These are phyloP conservation scores for Labrus mixtus DNA, from an alignment of 2,113 vertebrate genomes.

Conservation along the genomic window DNA sequence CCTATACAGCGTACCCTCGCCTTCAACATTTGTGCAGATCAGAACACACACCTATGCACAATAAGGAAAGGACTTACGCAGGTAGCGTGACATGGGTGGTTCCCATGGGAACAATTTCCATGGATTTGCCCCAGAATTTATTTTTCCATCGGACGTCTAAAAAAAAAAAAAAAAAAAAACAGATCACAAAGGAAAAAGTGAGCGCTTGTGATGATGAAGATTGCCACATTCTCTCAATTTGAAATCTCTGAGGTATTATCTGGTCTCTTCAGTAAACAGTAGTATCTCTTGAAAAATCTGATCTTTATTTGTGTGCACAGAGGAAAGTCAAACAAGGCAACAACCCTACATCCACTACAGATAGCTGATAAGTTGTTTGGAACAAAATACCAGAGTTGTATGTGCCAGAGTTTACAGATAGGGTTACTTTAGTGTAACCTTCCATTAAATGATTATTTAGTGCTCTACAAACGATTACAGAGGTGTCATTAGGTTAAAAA, in stretches of 20 bases:
- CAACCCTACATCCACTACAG: background rate
- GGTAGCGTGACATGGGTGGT: conserved; percentile 94
- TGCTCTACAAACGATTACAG: conserved; percentile 16
- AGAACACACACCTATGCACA: conserved; percentile 18
- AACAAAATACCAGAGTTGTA: background rate
- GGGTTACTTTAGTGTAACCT: background rate
- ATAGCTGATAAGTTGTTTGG: background rate
- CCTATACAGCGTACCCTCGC: background rate
- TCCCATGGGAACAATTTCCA: conserved; percentile 98
- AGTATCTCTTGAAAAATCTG: background rate
- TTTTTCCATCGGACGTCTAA: conserved; percentile 98
- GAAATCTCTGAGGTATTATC: background rate
- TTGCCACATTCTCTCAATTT: background rate
- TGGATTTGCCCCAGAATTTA: conserved; percentile 99
- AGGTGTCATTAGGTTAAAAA: too few species aligned
- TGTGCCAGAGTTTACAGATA: background rate
- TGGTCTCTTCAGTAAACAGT: background rate
- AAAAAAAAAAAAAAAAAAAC: conserved; percentile 44
- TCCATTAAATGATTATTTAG: background rate
- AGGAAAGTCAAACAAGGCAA: conserved; percentile 13
- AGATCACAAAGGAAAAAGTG: background rate
- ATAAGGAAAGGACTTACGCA: conserved; percentile 82
- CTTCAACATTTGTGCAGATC: background rate
- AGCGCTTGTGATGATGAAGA: conserved; percentile 4
- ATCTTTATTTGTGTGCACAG: conserved; percentile 12